Evolutionary conservation across 2,797 vertebrate genomes (phyloP).

Genomic region (Valencia hispanica): DNA sequence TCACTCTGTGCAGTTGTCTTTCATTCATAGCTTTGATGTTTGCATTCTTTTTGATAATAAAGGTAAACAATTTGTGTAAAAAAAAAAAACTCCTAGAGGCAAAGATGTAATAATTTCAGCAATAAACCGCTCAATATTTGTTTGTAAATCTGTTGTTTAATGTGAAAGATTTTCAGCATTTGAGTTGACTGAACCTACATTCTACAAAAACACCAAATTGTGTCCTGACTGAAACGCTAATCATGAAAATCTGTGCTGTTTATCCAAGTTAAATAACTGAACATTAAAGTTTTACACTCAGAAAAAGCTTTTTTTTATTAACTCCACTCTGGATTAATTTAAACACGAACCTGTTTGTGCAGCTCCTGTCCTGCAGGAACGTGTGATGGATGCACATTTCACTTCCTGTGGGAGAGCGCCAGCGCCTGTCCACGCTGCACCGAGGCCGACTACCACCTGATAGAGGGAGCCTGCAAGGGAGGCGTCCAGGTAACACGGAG

Average conservation of each 20-base stretch:
- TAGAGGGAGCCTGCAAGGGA: conserved; percentile 92
- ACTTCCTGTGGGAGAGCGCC: conserved; percentile 94
- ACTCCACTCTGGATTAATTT: background rate
- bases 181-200: background rate
- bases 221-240: no score
- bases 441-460: conserved; percentile 88
- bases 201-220: background rate
- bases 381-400: conserved; percentile 93
- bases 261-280: background rate
- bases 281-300: background rate
- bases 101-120: background rate
- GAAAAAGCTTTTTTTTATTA: background rate
- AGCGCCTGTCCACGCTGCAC: conserved; percentile 92
- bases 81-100: background rate
- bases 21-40: background rate
- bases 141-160: background rate
- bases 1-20: background rate
- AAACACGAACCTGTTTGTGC: conserved; percentile 14
- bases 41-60: background rate
- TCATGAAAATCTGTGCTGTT: no score
- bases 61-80: background rate
- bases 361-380: conserved; percentile 94
- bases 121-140: background rate
- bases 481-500: conserved; percentile 84
- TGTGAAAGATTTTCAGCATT: background rate